Conservation (phyloP, 2,888 invertebrate species). For the Phalera bucephala region DNA sequence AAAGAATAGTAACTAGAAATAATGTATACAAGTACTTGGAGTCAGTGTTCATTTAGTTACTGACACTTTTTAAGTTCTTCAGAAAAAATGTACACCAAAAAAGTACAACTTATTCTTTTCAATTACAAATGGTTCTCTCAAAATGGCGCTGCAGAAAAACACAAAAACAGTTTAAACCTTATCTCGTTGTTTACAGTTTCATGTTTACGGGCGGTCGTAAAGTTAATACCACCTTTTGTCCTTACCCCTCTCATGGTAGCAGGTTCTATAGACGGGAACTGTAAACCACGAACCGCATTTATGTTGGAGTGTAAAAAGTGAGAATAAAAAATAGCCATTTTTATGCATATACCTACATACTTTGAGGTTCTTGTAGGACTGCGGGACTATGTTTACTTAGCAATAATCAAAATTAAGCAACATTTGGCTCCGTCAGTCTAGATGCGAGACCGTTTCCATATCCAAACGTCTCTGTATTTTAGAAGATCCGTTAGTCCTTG, state of each 20-base stretch:
- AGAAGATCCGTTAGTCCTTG: too few species aligned
- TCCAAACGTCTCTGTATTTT: too few species aligned
- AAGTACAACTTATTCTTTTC: conserved; percentile 27
- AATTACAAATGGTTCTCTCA: conserved; percentile 34
- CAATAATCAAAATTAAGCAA: too few species aligned
- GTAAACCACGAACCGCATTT: conserved; percentile 3
- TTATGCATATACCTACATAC: too few species aligned
- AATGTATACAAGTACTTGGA: too few species aligned
- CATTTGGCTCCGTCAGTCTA: too few species aligned
- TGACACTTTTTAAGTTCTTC: too few species aligned
- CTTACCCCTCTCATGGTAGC: conserved; percentile 37
- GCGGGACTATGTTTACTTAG: too few species aligned
- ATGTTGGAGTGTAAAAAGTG: neutral
- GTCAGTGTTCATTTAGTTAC: too few species aligned
- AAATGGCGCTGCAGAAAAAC: conserved; percentile 19
- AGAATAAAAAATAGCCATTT: neutral
- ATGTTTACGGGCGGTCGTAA: conserved; percentile 60
- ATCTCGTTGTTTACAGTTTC: conserved; percentile 56
- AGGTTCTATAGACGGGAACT: conserved; percentile 36
- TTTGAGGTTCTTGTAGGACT: too few species aligned
- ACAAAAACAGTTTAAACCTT: conserved; percentile 52
- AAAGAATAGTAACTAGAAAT: too few species aligned
- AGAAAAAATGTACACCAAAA: neutral
- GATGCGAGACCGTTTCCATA: too few species aligned
- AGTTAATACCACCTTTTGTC: conserved; percentile 63